phyloP scores from a whole-genome alignment of 1,140 invertebrate genomes.

The Halotydeus destructor region DNA sequence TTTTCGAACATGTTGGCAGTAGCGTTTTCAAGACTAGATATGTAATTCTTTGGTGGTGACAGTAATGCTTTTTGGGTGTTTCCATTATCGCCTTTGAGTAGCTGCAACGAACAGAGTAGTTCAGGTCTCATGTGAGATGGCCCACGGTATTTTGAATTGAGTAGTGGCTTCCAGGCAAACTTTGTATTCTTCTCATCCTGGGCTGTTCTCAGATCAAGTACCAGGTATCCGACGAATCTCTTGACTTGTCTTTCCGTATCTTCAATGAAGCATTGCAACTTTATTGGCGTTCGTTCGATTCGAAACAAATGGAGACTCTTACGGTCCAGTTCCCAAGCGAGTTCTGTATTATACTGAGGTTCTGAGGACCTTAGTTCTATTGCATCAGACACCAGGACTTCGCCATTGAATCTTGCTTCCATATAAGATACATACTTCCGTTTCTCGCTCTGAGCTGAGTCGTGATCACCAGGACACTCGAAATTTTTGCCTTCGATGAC shows the following conservation, averaged over 20 bases:
- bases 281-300: slow-evolving; percentile 27
- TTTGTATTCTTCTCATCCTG: slow-evolving; percentile 22
- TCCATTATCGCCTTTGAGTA: slow-evolving; percentile 24
- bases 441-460: background rate
- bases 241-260: slow-evolving; percentile 1
- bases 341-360: slow-evolving; percentile 28
- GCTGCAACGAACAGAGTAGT: slow-evolving; percentile 24
- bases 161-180: slow-evolving; percentile 24
- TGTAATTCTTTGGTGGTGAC: background rate
- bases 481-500: slow-evolving; percentile 7
- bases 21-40: background rate
- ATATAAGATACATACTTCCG: too few species aligned
- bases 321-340: slow-evolving; percentile 31
- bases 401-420: slow-evolving; percentile 30
- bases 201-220: slow-evolving; percentile 28
- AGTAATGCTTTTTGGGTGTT: slow-evolving; percentile 1
- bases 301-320: slow-evolving; percentile 28
- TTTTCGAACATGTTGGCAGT: background rate
- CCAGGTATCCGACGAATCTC: slow-evolving; percentile 28
- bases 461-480: background rate
- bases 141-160: slow-evolving; percentile 28
- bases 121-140: slow-evolving; percentile 23
- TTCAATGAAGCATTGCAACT: slow-evolving; percentile 26
- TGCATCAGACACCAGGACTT: slow-evolving; percentile 28
- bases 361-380: slow-evolving; percentile 23